Conservation (phyloP, 2,888 invertebrate genomes). For the Oscheius onirici region DNA sequence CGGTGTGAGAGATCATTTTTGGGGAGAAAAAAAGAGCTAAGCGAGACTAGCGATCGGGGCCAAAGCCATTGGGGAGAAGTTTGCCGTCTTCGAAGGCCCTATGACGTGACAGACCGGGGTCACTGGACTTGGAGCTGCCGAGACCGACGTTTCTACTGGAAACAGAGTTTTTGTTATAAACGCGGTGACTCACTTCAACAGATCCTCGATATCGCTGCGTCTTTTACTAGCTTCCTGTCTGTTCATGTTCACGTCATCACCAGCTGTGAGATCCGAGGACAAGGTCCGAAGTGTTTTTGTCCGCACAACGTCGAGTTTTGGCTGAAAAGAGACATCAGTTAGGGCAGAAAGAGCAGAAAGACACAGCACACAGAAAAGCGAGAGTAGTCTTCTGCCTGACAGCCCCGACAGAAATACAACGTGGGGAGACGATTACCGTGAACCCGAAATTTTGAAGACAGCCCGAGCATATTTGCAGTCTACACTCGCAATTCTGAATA, state of each 20-base stretch:
- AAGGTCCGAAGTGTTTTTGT: constrained; percentile 53
- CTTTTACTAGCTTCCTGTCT: not conserved
- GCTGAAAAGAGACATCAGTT: constrained; percentile 33
- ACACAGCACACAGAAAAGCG: constrained; percentile 25
- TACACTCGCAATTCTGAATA: constrained; percentile 25
- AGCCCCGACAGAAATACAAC: not conserved
- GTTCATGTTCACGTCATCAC: constrained; percentile 31
- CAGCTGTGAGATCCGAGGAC: constrained; percentile 46
- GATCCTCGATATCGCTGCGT: constrained; percentile 19
- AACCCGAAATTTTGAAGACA: constrained; percentile 25
- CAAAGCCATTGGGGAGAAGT: constrained; percentile 9
- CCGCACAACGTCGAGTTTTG: constrained; percentile 53
- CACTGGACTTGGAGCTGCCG: constrained; percentile 5
- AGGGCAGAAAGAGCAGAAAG: not conserved
- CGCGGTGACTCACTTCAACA: constrained; percentile 7
- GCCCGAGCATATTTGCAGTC: constrained; percentile 18
- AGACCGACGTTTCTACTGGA: constrained; percentile 29
- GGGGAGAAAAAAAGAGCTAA: constrained; percentile 2
- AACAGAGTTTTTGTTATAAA: not conserved
- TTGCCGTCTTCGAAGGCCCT: constrained; percentile 23
- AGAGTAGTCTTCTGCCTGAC: constrained; percentile 1
- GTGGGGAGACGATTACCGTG: constrained; percentile 23
- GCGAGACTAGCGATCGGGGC: not conserved
- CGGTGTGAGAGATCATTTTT: constrained; percentile 23
- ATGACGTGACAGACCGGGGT: constrained; percentile 17